These are phyloP conservation scores for Drosophila siamana DNA, from an alignment of 2,888 invertebrate species.

Conservation along the genomic window DNA sequence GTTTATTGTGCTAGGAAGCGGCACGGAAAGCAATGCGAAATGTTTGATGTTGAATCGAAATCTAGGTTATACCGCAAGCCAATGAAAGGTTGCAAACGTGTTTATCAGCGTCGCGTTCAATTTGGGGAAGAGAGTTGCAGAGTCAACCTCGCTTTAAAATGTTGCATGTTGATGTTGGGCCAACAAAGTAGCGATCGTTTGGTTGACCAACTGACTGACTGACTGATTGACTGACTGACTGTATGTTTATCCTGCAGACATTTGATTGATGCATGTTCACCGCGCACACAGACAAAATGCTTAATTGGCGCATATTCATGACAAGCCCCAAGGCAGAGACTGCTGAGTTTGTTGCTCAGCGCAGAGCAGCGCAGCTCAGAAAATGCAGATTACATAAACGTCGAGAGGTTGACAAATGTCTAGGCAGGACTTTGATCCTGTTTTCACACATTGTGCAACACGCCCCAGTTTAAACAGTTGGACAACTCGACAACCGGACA, in stretches of 20 bases:
- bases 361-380: neutral
- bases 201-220: conserved; percentile 46
- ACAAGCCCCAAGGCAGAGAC: conserved; percentile 34
- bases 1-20: neutral
- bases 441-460: conserved; percentile 79
- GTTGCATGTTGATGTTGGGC: conserved; percentile 37
- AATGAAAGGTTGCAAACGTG: neutral
- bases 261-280: conserved; percentile 77
- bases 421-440: conserved; percentile 76
- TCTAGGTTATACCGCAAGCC: neutral
- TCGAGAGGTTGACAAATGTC: conserved; percentile 73
- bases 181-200: conserved; percentile 18
- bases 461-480: conserved; percentile 28
- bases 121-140: neutral
- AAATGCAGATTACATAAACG: conserved; percentile 73
- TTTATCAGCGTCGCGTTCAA: neutral
- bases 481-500: conserved; percentile 9
- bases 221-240: conserved; percentile 41
- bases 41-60: neutral
- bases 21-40: neutral
- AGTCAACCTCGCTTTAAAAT: conserved; percentile 42
- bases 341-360: neutral
- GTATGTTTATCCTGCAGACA: conserved; percentile 68
- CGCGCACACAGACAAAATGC: conserved; percentile 71
- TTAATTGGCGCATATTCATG: conserved; percentile 78